Evolutionary conservation across 2,888 invertebrate species (phyloP), one percentile per base, ranked within the genome.

Genomic region (Parnassius apollo): DNA sequence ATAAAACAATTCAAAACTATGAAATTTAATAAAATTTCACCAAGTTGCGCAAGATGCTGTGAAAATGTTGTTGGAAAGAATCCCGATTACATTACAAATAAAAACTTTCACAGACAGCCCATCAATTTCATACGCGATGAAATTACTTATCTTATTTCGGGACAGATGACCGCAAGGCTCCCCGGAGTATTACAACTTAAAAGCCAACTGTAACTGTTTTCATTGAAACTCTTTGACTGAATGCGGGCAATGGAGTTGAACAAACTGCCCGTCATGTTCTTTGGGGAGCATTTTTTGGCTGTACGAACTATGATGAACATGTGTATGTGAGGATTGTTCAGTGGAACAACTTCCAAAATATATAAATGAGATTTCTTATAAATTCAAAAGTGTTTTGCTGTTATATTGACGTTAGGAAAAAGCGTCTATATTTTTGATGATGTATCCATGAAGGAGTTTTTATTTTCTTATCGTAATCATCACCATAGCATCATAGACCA

Each of bases 141-240:
- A 62, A 57, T 57, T 57, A 62, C 48, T 62, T 57, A 57, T 57
- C 52, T 62, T 57, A 57, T 62, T 57, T 45, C 57, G 35, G 44
- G 57, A 62, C 53, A 62, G 62, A 62, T 48, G 53, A 57, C 57
- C 62, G 57, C 57, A 62, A 42, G 48, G 13, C 52, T 49, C 49
- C 54, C 13, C 53, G n/a, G 46, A 51, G 42, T 50, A 13, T 50
- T 50, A 54, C 58, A 58, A 55, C 58, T 58, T 58, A 62, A 62
- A 58, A 58, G 54, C 54, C 49, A 58, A 58, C 58, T 49, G 35
- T 58, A 62, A 62, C 58, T 62, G 58, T 62, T 62, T 62, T 62
- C 57, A 62, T 62, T 62, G 54, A 54, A 62, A 62, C 51, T 62
- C 57, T 62, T 62, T 53, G 42, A 54, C 57, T 62, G 53, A 54